Percentiles rank a stretch among this genome's conserved stretches.
phyloP scores from a whole-genome alignment of 2,888 invertebrate genomes.

The Coenonympha glycerion region DNA sequence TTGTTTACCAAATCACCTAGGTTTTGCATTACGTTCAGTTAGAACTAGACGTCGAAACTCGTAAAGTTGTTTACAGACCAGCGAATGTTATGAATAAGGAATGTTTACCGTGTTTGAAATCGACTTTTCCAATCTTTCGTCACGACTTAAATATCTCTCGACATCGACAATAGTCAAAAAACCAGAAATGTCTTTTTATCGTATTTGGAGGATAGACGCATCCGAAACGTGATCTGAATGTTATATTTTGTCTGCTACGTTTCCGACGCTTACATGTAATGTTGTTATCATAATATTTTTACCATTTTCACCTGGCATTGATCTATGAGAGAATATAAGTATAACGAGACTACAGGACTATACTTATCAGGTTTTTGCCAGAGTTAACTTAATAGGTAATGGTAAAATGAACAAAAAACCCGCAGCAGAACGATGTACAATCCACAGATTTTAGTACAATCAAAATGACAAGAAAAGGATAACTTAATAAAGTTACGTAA shows the following conservation, averaged over 20 bases:
- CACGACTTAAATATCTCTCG: not conserved
- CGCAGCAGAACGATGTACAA: too few relatives aligned
- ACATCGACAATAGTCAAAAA: not conserved
- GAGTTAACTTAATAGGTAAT: too few relatives aligned
- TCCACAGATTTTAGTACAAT: too few relatives aligned
- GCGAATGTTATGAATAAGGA: not conserved
- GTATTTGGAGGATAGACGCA: not conserved
- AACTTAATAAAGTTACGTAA: too few relatives aligned
- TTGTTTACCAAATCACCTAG: not conserved
- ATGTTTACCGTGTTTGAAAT: not conserved
- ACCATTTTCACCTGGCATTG: slow-evolving; percentile 12
- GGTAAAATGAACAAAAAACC: too few relatives aligned
- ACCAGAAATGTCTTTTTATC: slow-evolving; percentile 29
- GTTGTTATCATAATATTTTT: not conserved
- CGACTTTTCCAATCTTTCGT: not conserved
- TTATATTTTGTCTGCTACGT: not conserved
- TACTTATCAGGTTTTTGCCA: too few relatives aligned
- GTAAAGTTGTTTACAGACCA: not conserved
- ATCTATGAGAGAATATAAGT: not conserved
- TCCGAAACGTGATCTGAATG: not conserved
- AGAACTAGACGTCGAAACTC: too few relatives aligned
- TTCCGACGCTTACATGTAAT: not conserved
- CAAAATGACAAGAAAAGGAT: too few relatives aligned
- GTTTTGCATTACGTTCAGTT: not conserved
- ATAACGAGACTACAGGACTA: too few relatives aligned